Evolutionary conservation across 2,113 vertebrate genomes (phyloP).

Genomic region (Seriola quinqueradiata): DNA sequence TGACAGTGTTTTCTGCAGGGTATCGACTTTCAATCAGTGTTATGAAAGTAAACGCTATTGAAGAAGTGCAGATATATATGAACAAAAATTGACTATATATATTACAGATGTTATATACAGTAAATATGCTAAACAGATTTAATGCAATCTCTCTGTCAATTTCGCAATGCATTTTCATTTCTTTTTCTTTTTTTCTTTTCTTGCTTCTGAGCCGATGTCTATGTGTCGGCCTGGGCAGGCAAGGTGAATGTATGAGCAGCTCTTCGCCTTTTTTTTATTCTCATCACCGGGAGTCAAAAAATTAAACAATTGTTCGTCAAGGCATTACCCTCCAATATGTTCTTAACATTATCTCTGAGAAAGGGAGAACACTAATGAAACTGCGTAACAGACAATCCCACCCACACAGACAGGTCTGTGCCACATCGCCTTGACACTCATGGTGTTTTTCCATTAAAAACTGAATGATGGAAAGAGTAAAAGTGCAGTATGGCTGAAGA

Average conservation of each 20-base stretch:
- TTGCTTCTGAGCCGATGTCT: conserved; percentile 78
- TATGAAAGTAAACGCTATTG: conserved; percentile 79
- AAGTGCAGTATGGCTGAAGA: conserved; percentile 70
- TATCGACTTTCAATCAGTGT: conserved; percentile 84
- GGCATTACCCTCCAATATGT: conserved; percentile 86
- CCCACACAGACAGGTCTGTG: conserved; percentile 76
- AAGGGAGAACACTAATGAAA: conserved; percentile 85
- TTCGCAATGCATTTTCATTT: conserved; percentile 75
- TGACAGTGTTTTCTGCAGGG: conserved; percentile 84
- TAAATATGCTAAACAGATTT: conserved; percentile 86
- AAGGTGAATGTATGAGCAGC: conserved; percentile 84
- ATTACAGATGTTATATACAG: conserved; percentile 84
- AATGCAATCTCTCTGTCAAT: conserved; percentile 81
- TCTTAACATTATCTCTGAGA: conserved; percentile 83
- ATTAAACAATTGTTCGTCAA: conserved; percentile 72
- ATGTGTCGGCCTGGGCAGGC: conserved; percentile 70
- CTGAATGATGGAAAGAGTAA: conserved; percentile 71
- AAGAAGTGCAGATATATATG: conserved; percentile 75
- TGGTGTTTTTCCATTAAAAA: conserved; percentile 80
- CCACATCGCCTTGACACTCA: conserved; percentile 72
- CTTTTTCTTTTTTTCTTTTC: conserved; percentile 61
- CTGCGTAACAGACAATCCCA: conserved; percentile 78
- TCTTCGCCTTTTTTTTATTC: conserved; percentile 81
- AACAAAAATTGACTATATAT: conserved; percentile 75
- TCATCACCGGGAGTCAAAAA: conserved; percentile 71